Conservation (phyloP, 2,888 invertebrate species). For the Drosophila algonquin region DNA sequence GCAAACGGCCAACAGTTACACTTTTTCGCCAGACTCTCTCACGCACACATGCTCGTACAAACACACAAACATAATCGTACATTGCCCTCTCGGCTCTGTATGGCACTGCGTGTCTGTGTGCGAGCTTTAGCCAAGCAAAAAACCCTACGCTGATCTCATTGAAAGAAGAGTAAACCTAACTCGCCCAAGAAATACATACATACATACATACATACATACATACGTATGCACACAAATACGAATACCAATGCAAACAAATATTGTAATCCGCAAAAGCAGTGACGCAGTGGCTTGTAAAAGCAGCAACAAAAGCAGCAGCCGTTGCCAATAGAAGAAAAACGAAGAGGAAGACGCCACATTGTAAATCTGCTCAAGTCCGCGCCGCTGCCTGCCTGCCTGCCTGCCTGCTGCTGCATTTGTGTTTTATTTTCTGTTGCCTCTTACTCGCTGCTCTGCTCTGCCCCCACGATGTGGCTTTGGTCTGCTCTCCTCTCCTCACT, state of each 20-base stretch:
- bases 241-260: slow-evolving; percentile 19
- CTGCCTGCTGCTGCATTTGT: slow-evolving; percentile 6
- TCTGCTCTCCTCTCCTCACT: background rate
- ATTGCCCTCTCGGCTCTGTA: slow-evolving; percentile 62
- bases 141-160: slow-evolving; percentile 75
- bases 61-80: slow-evolving; percentile 64
- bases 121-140: slow-evolving; percentile 26
- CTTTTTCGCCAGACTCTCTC: slow-evolving; percentile 28
- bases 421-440: background rate
- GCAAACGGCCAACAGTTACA: slow-evolving; percentile 3
- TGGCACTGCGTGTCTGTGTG: slow-evolving; percentile 15
- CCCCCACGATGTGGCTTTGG: no score
- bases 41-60: slow-evolving; percentile 21
- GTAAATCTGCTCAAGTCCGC: slow-evolving; percentile 17
- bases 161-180: slow-evolving; percentile 57
- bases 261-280: slow-evolving; percentile 41
- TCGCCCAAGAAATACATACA: slow-evolving; percentile 11
- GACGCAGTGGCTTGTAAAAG: slow-evolving; percentile 52
- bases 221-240: slow-evolving; percentile 15
- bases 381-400: slow-evolving; percentile 4
- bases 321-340: slow-evolving; percentile 8
- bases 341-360: slow-evolving; percentile 10
- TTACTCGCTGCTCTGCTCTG: slow-evolving; percentile 11
- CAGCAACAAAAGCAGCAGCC: slow-evolving; percentile 32
- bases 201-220: background rate